Evolutionary conservation across 2,888 invertebrate species (phyloP), one percentile per base, ranked within the genome.

Genomic region (Eurytoma californica): DNA sequence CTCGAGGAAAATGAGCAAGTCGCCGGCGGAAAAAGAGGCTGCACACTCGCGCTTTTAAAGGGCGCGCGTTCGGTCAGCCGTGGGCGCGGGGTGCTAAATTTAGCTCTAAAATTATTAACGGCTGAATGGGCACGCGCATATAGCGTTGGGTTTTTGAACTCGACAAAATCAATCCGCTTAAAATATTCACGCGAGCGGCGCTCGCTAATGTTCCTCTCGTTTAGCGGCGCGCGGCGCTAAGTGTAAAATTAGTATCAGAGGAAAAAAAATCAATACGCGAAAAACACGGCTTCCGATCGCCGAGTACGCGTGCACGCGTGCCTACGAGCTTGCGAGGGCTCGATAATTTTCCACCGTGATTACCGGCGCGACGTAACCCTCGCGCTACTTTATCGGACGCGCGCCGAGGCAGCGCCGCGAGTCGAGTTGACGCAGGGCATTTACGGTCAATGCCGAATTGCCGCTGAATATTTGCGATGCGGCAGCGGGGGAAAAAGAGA

Each of bases 221-320:
- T 65, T n/a, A 47, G 53, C 14, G 69, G 28, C n/a, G 20, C 14
- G 14, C 5, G 3, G 63, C 63, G 73, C 20, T 58, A 74, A 74
- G 74, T 66, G 58, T 28, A 49, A 58, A 74, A 74, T 74, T 74
- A 74, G 58, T 66, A 74, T 66, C 49, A 57, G 75, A 24, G 39
- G 9, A 39, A 39, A 61, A 75, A 67, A 74, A 74, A 74, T 74
- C 74, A 67, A 74, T 74, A 67, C 3, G 20, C 28, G 13, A 18
- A n/a, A 20, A n/a, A 39, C n/a, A 20, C 5, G 16, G 39, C 9
- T 39, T 13, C 30, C 0, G 20, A 14, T 16, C 39, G 20, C 18
- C 24, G 24, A 24, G n/a, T 3, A n/a, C 16, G 49, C 47, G 65
- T 20, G 13, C 0, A 49, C 14, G 49, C 4, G 7, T 0, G 39